Evolutionary conservation across 1,140 invertebrate species (phyloP).

Genomic region (Probaryconus sp.): DNA sequence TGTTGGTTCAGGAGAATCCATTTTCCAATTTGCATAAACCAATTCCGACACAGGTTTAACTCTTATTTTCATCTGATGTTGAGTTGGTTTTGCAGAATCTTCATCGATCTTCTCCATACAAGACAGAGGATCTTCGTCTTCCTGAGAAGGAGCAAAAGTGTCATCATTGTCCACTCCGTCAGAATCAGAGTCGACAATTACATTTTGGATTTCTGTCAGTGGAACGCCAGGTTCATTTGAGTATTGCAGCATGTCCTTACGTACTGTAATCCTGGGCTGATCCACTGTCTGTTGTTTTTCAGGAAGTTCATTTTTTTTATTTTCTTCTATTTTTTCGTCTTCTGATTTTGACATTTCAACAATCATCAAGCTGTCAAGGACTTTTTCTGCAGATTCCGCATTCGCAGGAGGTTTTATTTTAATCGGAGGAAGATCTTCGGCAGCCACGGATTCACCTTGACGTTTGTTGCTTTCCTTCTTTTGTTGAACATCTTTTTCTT

Average conservation of each 20-base stretch:
- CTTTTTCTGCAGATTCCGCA: slow-evolving; percentile 12
- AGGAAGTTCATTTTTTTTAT: no score
- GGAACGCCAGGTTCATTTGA: no score
- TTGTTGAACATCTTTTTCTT: slow-evolving; percentile 6
- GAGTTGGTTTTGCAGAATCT: slow-evolving; percentile 37
- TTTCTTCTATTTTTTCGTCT: slow-evolving; percentile 1
- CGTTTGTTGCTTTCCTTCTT: slow-evolving; percentile 39
- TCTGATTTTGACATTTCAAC: slow-evolving; percentile 42
- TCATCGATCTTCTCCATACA: slow-evolving; percentile 56
- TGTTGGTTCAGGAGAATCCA: slow-evolving; percentile 62
- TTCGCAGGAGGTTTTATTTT: slow-evolving; percentile 23
- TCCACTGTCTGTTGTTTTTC: background rate
- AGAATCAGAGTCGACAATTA: slow-evolving; percentile 71
- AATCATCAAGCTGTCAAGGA: slow-evolving; percentile 34
- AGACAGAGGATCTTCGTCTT: slow-evolving; percentile 69
- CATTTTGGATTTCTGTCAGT: background rate
- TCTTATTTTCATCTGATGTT: slow-evolving; percentile 66
- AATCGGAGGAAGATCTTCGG: slow-evolving; percentile 20
- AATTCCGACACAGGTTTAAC: slow-evolving; percentile 71
- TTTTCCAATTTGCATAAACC: slow-evolving; percentile 70
- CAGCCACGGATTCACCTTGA: slow-evolving; percentile 10
- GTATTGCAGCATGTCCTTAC: slow-evolving; percentile 2
- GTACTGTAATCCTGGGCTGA: slow-evolving; percentile 1
- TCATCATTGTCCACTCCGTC: slow-evolving; percentile 68
- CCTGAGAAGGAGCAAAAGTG: slow-evolving; percentile 58